Conservation (phyloP, 2,113 vertebrate species). For the Alethe diademata region DNA sequence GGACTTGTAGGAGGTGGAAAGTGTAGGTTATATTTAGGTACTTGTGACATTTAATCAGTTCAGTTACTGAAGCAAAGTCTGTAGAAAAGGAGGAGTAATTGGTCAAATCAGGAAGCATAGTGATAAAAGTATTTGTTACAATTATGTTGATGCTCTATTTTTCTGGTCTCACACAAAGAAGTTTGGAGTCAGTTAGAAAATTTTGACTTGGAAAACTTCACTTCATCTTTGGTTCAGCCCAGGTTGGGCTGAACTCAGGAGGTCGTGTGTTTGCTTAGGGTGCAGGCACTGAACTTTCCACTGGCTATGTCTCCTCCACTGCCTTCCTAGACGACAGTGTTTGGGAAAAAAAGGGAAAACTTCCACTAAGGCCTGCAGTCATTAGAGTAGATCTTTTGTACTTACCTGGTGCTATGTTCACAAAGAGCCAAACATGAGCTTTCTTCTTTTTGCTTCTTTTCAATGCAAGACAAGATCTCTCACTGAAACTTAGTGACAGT, state of each 20-base stretch:
- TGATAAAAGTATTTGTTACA: background rate
- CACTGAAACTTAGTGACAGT: background rate
- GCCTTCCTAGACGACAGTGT: background rate
- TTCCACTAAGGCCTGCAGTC: background rate
- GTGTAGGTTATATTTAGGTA: background rate
- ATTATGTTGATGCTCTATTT: background rate
- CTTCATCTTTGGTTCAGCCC: background rate
- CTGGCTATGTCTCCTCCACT: accelerated
- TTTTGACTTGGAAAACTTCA: background rate
- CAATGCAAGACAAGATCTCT: background rate
- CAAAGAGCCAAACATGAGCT: background rate
- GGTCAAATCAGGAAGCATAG: background rate
- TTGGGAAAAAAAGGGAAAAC: background rate
- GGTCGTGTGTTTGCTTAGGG: background rate
- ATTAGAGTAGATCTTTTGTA: background rate
- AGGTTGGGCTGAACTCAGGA: background rate
- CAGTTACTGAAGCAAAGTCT: background rate
- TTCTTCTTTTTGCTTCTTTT: background rate
- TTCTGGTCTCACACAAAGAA: background rate
- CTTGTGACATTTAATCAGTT: background rate
- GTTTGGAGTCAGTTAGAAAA: background rate
- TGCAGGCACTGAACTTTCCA: background rate
- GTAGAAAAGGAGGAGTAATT: background rate
- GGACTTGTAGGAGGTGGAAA: background rate
- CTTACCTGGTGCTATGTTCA: accelerated